A percentile compares a stretch with the other conserved stretches of the same genome.
These are phyloP conservation scores for Eristalis intricaria DNA, from an alignment of 2,888 invertebrate genomes.

Conservation along the genomic window DNA sequence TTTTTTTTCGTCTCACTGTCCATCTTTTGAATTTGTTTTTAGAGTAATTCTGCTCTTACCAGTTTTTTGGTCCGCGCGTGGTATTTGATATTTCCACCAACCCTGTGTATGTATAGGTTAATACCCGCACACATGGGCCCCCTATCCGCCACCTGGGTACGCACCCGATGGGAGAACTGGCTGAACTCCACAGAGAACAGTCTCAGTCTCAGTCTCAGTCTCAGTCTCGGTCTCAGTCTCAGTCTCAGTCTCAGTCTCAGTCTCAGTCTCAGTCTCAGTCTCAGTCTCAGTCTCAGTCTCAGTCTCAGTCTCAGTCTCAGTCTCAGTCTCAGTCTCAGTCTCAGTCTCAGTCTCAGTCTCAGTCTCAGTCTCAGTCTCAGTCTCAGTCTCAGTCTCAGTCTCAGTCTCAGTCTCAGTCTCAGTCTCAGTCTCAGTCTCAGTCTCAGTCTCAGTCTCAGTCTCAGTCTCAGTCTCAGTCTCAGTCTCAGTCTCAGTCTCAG, in stretches of 20 bases:
- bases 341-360: background rate
- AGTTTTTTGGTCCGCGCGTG: too few relatives aligned
- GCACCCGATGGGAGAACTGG: too few relatives aligned
- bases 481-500: background rate
- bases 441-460: background rate
- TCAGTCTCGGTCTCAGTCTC: background rate
- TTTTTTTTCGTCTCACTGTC: too few relatives aligned
- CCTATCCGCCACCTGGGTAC: too few relatives aligned
- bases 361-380: background rate
- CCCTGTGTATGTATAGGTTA: too few relatives aligned
- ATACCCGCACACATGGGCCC: too few relatives aligned
- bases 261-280: background rate
- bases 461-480: background rate
- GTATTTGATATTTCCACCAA: too few relatives aligned
- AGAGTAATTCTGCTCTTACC: too few relatives aligned
- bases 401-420: background rate
- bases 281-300: background rate
- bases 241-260: background rate
- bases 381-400: background rate
- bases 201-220: background rate
- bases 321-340: background rate
- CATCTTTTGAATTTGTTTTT: too few relatives aligned
- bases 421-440: background rate
- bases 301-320: background rate
- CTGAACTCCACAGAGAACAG: too few relatives aligned